Base-by-base conservation (phyloP, 2,113 vertebrate species). In the Oceanodroma tethys region DNA sequence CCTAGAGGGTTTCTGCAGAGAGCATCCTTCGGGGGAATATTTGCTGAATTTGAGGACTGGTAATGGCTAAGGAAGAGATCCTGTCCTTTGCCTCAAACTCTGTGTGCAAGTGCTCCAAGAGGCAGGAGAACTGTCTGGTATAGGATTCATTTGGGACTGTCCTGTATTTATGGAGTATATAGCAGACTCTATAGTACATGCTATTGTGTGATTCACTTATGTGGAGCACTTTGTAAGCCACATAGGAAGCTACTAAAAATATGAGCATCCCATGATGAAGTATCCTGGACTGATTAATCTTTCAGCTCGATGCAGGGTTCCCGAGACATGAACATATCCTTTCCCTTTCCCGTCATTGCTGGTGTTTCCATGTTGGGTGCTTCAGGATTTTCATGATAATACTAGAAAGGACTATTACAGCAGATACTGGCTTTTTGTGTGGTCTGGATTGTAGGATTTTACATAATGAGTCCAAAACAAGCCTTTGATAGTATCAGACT, bases 131-230 rank as follows among this genome's bases (percentile, higher is more conserved):
- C 16, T 29, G 6, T 2, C 25, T 62, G 67, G 8, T 4, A 16
- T 0, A 13, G 50, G 47, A 81, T 58, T 45, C 25, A 11, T 4
- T 7, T 5, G 38, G 30, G 53, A 9, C 21, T 38, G 7, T 16
- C 32, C 52, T 71, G 15, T 36, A 9, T 18, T 34, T 32, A 1
- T 52, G 63, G 53, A 50, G 20, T 10, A 22, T 45, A 16, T 13
- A 52, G 36, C 26, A 62, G 63, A 21, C 10, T 56, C 32, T 30
- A 5, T 16, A 52, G 14, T 3, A 13, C 9, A 0, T 12, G 3
- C 4, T 53, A 0, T 0, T 25, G 32, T 40, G 29, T 14, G 20
- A 45, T 14, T 16, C 16, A 5, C 14, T 48, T 55, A 5, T 22
- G 19, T 63, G 56, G 27, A 68, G 14, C 9, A 34, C 10, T 48